Percentiles rank a stretch among this genome's conserved stretches.
Evolutionary conservation across 2,113 vertebrate genomes (phyloP).

Genomic region (Pterophyllum scalare): DNA sequence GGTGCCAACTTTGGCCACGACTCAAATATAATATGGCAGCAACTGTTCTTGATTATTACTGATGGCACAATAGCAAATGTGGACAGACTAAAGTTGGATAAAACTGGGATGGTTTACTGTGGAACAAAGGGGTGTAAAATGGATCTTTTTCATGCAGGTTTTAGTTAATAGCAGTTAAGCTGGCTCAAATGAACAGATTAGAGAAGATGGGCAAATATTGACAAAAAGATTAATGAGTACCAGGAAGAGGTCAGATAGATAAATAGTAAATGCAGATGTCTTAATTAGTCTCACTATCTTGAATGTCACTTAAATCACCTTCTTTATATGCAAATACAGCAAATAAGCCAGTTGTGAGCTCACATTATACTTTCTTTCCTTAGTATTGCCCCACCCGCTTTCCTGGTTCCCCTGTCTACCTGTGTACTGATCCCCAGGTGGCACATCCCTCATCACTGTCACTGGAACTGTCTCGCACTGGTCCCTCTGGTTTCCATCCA

Average conservation of each 20-base stretch:
- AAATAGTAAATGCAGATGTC: neutral
- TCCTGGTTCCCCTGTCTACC: slow-evolving; percentile 53
- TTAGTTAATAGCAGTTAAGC: neutral
- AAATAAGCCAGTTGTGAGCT: neutral
- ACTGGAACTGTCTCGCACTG: slow-evolving; percentile 66
- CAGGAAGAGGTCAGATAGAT: neutral
- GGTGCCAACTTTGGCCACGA: slow-evolving; percentile 53
- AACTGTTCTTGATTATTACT: slow-evolving; percentile 27
- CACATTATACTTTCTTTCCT: neutral
- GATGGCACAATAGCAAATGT: slow-evolving; percentile 32
- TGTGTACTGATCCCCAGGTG: slow-evolving; percentile 76
- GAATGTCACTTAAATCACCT: neutral
- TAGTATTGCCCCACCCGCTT: neutral
- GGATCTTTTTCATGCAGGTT: neutral
- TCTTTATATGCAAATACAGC: neutral
- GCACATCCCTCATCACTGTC: slow-evolving; percentile 73
- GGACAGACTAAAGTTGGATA: neutral
- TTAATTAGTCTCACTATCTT: neutral
- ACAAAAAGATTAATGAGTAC: neutral
- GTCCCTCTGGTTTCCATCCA: slow-evolving; percentile 31
- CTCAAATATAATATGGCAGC: slow-evolving; percentile 39
- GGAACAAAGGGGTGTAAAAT: slow-evolving; percentile 8
- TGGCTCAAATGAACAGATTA: neutral
- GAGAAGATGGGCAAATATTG: neutral
- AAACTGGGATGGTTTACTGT: neutral